phyloP scores from a whole-genome alignment of 2,888 invertebrate species.

The Alloplasta piceator region DNA sequence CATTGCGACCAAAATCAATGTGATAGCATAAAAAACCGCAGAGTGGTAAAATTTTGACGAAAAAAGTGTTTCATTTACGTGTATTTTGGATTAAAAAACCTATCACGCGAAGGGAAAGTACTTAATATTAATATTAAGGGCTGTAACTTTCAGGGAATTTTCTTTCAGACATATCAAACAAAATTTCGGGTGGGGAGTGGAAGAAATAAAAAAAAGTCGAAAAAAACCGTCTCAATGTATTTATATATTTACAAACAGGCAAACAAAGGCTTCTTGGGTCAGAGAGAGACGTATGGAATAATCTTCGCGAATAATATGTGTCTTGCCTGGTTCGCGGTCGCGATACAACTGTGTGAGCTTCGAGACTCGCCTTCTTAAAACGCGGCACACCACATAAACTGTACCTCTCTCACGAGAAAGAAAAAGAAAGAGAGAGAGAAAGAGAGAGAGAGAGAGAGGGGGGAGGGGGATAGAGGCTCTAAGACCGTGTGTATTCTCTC shows the following conservation, averaged over 20 bases:
- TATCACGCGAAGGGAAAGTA: too few species aligned
- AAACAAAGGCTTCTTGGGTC: conserved; percentile 16
- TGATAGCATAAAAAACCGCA: too few species aligned
- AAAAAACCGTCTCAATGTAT: too few species aligned
- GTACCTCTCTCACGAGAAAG: conserved; percentile 22
- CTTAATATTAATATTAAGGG: too few species aligned
- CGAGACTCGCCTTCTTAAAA: conserved; percentile 65
- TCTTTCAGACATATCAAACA: too few species aligned
- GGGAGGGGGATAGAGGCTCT: conserved; percentile 22
- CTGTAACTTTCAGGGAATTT: too few species aligned
- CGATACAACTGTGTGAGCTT: conserved; percentile 79
- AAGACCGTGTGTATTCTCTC: conserved; percentile 31
- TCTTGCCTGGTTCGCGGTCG: conserved; percentile 79
- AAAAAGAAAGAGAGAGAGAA: conserved; percentile 43
- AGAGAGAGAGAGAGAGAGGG: conserved; percentile 35
- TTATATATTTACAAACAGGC: not conserved
- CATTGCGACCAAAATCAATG: too few species aligned
- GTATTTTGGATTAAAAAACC: too few species aligned
- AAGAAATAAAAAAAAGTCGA: too few species aligned
- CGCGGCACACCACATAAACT: conserved; percentile 50
- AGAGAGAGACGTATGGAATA: conserved; percentile 40
- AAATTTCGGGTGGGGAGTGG: too few species aligned
- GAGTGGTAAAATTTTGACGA: too few species aligned
- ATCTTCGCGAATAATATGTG: conserved; percentile 40
- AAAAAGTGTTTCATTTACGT: too few species aligned